Evolutionary conservation across 2,888 invertebrate species (phyloP), one percentile per base, ranked within the genome.

Genomic region (Leistus spinibarbis): DNA sequence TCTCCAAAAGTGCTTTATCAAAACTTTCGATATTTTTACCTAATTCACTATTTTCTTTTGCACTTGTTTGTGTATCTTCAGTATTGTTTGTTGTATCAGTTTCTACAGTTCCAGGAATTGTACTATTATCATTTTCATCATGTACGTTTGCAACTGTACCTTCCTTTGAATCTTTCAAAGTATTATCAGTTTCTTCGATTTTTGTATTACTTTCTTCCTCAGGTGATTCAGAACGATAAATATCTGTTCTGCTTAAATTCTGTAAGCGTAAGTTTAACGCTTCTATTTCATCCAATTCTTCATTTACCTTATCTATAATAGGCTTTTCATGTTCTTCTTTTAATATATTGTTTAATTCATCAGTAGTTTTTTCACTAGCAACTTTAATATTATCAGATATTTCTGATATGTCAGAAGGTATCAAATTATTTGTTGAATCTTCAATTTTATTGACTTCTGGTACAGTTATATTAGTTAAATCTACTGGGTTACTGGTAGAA

Each of bases 281-380:
- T 23, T 67, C 67, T 0, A 73, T 66, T 75, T 69, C 66, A 40
- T 66, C 60, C 9, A 68, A 24, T 64, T 75, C 74, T 70, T 76
- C 57, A 13, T n/a, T 13, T 17, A 20, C 27, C 1, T 2, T 53
- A 66, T 66, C n/a, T 17, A 4, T 7, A 53, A 53, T 19, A 16
- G n/a, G 2, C 17, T 40, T 66, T 57, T 22, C 16, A 20, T 56
- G 16, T 16, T 53, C 75, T 16, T 60, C 57, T 13, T 20, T 60
- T 66, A 4, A 4, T n/a, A 66, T 13, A 0, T 40, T 4, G 19
- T 66, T 13, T n/a, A 64, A 24, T n/a, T 20, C 9, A 60, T 60
- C 17, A 10, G 17, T 60, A 19, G 13, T 62, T 4, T 62, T 22
- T 63, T 63, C 22, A 20, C 1, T 22, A 20, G 17, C 63, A 63